Conservation (phyloP, 2,113 vertebrate genomes). For the Pundamilia nyererei region DNA sequence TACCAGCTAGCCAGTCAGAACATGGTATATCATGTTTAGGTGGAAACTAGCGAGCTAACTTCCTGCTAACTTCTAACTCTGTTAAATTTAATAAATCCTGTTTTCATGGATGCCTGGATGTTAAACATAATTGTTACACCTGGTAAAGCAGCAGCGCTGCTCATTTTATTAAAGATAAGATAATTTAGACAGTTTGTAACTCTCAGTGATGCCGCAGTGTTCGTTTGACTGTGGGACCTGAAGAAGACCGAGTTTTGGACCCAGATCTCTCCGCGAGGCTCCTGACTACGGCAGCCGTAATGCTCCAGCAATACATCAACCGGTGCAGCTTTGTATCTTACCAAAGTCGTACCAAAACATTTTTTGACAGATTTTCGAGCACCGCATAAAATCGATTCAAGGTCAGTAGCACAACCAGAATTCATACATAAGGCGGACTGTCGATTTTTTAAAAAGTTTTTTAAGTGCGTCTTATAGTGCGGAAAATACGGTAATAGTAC, state of each 20-base stretch:
- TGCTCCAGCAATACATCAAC: accelerated
- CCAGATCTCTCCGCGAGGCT: accelerated
- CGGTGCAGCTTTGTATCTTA: background rate
- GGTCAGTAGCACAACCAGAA: background rate
- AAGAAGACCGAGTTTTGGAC: accelerated
- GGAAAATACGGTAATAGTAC: background rate
- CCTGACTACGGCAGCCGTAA: accelerated
- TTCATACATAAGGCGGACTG: background rate
- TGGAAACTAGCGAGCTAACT: background rate
- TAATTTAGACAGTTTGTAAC: background rate
- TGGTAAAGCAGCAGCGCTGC: background rate
- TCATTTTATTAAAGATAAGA: background rate
- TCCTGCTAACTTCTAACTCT: background rate
- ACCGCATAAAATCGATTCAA: accelerated
- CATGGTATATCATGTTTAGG: background rate
- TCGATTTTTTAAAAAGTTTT: background rate
- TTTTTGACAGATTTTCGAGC: background rate
- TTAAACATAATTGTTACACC: background rate
- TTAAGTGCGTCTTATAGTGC: accelerated
- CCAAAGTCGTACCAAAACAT: background rate
- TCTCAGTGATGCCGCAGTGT: background rate
- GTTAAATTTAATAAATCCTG: background rate
- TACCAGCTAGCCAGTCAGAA: background rate
- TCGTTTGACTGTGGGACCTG: accelerated
- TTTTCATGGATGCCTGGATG: background rate